These are phyloP conservation scores for Thera obeliscata DNA, from an alignment of 2,888 invertebrate genomes.

Conservation along the genomic window DNA sequence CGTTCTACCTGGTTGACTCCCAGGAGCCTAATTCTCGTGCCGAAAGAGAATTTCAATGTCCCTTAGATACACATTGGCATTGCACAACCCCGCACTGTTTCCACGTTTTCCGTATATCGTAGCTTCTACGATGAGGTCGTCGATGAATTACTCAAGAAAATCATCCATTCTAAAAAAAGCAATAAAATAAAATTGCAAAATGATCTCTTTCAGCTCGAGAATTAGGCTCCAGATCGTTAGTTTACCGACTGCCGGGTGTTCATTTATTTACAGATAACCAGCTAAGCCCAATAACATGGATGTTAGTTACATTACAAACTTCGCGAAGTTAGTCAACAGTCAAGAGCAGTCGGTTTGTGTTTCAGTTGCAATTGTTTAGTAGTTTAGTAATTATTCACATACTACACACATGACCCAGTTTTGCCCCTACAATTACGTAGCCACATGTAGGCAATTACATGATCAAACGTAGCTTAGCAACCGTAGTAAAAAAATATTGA, in stretches of 20 bases:
- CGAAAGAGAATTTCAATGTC: too few species aligned
- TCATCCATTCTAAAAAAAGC: too few species aligned
- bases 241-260: not conserved
- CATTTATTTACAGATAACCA: not conserved
- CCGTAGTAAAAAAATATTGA: not conserved
- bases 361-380: slow-evolving; percentile 13
- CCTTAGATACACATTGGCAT: too few species aligned
- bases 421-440: slow-evolving; percentile 7
- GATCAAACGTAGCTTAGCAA: slow-evolving; percentile 9
- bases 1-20: too few species aligned
- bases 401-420: slow-evolving; percentile 19
- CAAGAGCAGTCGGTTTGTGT: slow-evolving; percentile 5
- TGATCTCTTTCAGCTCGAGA: too few species aligned
- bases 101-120: too few species aligned
- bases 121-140: too few species aligned
- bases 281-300: not conserved
- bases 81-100: too few species aligned
- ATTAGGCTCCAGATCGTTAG: too few species aligned
- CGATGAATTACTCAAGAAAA: too few species aligned
- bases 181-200: too few species aligned
- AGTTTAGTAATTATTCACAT: slow-evolving; percentile 23
- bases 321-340: not conserved
- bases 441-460: slow-evolving; percentile 1
- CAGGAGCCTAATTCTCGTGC: too few species aligned
- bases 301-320: not conserved